Evolutionary conservation across 92 coral and sea anemone species (phyloP), one percentile per base, ranked within the genome.

Genomic region (Porites divaricata): DNA sequence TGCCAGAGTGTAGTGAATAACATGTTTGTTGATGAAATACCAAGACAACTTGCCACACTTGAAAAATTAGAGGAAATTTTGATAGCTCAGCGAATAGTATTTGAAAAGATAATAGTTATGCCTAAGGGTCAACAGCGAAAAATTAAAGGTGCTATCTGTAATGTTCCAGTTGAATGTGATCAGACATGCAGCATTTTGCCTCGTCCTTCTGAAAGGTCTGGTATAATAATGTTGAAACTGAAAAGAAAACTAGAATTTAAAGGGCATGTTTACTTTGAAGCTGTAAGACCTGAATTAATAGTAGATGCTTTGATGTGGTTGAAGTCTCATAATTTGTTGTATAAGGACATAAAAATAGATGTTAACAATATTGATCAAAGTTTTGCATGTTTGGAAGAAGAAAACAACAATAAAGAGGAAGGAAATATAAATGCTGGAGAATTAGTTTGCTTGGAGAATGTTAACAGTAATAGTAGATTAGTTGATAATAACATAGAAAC

Each of bases 91-190:
- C 67, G 88, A 75, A 88, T n/a, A n/a, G n/a, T n/a, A n/a, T n/a
- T n/a, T n/a, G n/a, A n/a, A n/a, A n/a, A n/a, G n/a, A n/a, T n/a
- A 76, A 87, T 70, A 35, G 83, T 80, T 26, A 88, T 91, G 91
- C 94, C 94, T 25, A 90, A 91, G 75, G 93, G 93, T 58, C 91
- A 90, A 26, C 93, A 88, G 72, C 88, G 89, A 65, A 90, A 90
- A 76, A 73, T 91, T 52, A 87, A 88, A 81, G 94, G 88, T 62
- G 94, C 91, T 23, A 90, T 90, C 13, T 90, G 94, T 67, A 90
- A 90, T 85, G 92, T 91, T 21, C 95, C 95, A 58, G 92, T 91
- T 77, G 84, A 88, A 54, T 90, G 91, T 90, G 94, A 91, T 51
- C 70, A 88, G 84, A 91, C 92, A 53, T 74, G 89, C 67, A 80